A percentile compares a stretch with the other conserved stretches of the same genome.
Conservation (phyloP, 2,797 vertebrate species). For the Halcyon badia region DNA sequence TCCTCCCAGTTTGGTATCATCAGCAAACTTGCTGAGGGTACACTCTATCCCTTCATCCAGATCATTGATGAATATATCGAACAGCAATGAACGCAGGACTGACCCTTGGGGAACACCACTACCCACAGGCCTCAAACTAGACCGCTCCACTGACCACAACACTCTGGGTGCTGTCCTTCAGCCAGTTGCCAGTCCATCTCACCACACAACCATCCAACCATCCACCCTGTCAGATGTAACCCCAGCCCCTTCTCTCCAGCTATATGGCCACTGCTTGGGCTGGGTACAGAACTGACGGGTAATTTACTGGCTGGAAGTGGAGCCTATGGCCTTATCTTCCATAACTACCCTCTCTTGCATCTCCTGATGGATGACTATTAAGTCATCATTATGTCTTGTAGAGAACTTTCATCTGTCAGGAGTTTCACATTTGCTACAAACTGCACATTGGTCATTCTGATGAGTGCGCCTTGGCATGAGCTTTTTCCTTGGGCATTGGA, state of each 20-base stretch:
- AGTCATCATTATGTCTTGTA: fast-evolving
- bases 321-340: neutral
- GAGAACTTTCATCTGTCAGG: neutral
- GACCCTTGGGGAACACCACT: too few species aligned
- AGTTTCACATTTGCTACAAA: neutral
- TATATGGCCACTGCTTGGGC: fast-evolving
- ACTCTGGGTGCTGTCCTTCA: too few species aligned
- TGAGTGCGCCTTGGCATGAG: neutral
- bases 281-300: fast-evolving
- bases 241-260: neutral
- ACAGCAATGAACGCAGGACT: too few species aligned
- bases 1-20: too few species aligned
- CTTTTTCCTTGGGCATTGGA: neutral
- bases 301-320: neutral
- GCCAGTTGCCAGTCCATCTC: too few species aligned
- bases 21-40: too few species aligned
- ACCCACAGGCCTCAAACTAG: too few species aligned
- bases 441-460: neutral
- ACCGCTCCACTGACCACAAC: too few species aligned
- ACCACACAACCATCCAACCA: too few species aligned
- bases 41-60: too few species aligned
- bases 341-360: neutral
- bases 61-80: too few species aligned
- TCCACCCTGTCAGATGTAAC: neutral
- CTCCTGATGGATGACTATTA: neutral